Evolutionary conservation across 2,113 vertebrate species (phyloP), one percentile per base, ranked within the genome.

Genomic region (Pipa parva): DNA sequence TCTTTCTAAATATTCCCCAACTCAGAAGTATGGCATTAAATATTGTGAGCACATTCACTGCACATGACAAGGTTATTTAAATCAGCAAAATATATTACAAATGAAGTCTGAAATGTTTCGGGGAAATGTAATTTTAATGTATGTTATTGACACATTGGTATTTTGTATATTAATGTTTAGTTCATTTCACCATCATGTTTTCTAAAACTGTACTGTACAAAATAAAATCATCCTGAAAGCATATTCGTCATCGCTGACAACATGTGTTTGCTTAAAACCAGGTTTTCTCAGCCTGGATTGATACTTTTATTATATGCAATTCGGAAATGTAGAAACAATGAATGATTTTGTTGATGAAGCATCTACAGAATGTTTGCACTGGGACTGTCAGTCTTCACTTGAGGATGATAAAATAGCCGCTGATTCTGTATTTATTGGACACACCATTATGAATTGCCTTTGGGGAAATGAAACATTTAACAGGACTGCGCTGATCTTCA

Each of bases 241-340:
- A n/a, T n/a, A n/a, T n/a, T 18, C n/a, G 39, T 45, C 2, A 45
- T 12, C 39, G 22, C 39, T 27, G 59, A 37, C 24, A n/a, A 9
- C 29, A 20, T 25, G 37, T 52, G 48, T 63, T 39, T 24, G 5
- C 37, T 52, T 17, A 46, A 33, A 66, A 25, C 31, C 37, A 54
- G 48, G 2, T 29, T 15, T 66, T 24, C 42, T 3, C 12, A 33
- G 7, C 18, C 18, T 10, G 36, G 26, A 27, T 15, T 20, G 4
- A 50, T 50, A 17, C 29, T 55, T 67, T 49, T 50, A 22, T 49
- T 28, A 20, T 15, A 5, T 67, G 27, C 25, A 42, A 59, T 67
- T 59, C 58, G 45, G 29, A 4, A 59, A 50, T 67, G 64, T 67
- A 55, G 58, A 67, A 59, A 58, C 63, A 59, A 37, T 9, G n/a